Evolutionary conservation across 2,113 vertebrate species (phyloP).

Genomic region (Climacteris rufus): DNA sequence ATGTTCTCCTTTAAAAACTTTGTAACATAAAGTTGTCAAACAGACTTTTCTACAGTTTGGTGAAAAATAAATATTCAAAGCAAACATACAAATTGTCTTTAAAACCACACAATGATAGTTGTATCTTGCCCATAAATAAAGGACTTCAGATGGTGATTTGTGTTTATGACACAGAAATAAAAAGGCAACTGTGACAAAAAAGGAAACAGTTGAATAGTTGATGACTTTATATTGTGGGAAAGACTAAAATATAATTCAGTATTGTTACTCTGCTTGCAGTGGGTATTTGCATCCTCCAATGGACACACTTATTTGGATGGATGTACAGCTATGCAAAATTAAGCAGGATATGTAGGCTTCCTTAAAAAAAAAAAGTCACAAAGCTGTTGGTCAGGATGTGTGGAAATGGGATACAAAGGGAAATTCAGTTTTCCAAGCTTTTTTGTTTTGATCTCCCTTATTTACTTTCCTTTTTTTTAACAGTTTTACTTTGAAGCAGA

Average conservation of each 20-base stretch:
- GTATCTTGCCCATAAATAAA: not conserved
- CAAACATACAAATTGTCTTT: not conserved
- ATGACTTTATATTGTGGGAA: not conserved
- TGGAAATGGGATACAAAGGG: not conserved
- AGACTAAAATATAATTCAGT: not conserved
- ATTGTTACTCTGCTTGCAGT: not conserved
- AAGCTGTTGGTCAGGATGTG: not conserved
- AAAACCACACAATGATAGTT: not conserved
- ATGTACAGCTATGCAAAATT: not conserved
- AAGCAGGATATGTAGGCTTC: not conserved
- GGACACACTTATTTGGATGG: not conserved
- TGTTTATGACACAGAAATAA: not conserved
- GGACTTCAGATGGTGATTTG: not conserved
- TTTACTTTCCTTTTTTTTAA: fast-evolving
- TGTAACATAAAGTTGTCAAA: not conserved
- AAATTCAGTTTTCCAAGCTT: not conserved
- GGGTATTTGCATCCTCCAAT: not conserved
- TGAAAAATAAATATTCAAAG: not conserved
- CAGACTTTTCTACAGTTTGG: not conserved
- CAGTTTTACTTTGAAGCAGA: not conserved
- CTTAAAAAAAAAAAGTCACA: not conserved
- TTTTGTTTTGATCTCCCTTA: not conserved
- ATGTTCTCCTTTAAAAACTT: not conserved
- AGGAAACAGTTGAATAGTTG: not conserved
- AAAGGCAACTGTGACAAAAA: not conserved